phyloP scores from a whole-genome alignment of 2,888 invertebrate species.

The Ochropacha duplaris region DNA sequence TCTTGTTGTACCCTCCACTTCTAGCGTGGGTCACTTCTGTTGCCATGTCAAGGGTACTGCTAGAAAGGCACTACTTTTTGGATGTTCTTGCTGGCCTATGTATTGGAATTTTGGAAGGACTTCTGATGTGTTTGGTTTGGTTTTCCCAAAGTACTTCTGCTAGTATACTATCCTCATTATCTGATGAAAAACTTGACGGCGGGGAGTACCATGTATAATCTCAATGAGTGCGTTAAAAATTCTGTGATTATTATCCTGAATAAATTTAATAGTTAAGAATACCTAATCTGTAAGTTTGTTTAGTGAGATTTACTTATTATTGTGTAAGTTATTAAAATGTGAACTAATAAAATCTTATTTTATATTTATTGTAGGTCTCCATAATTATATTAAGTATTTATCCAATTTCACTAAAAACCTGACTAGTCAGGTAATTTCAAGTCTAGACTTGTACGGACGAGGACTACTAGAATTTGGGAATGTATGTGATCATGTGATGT shows the following conservation, averaged over 20 bases:
- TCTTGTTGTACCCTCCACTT: constrained; percentile 84
- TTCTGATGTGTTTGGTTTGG: constrained; percentile 86
- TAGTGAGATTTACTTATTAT: constrained; percentile 5
- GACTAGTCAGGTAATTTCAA: too few species aligned
- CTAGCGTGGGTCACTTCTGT: constrained; percentile 90
- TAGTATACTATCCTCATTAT: constrained; percentile 83
- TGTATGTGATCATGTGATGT: too few species aligned
- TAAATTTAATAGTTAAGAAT: background rate
- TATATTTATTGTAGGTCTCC: background rate
- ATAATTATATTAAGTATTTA: too few species aligned
- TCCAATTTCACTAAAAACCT: too few species aligned
- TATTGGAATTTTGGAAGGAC: constrained; percentile 88
- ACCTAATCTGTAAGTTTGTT: too few species aligned
- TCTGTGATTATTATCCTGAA: constrained; percentile 26
- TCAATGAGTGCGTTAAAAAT: constrained; percentile 15
- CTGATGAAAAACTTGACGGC: constrained; percentile 87
- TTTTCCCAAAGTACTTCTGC: constrained; percentile 84
- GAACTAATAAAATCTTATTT: too few species aligned
- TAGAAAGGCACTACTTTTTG: constrained; percentile 93
- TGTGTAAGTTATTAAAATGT: background rate
- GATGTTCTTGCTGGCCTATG: constrained; percentile 91
- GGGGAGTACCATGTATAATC: constrained; percentile 86
- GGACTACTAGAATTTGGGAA: too few species aligned
- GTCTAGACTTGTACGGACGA: too few species aligned
- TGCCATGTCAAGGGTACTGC: constrained; percentile 89